Evolutionary conservation across 2,888 invertebrate species (phyloP).

Genomic region (Antheraea assamensis): DNA sequence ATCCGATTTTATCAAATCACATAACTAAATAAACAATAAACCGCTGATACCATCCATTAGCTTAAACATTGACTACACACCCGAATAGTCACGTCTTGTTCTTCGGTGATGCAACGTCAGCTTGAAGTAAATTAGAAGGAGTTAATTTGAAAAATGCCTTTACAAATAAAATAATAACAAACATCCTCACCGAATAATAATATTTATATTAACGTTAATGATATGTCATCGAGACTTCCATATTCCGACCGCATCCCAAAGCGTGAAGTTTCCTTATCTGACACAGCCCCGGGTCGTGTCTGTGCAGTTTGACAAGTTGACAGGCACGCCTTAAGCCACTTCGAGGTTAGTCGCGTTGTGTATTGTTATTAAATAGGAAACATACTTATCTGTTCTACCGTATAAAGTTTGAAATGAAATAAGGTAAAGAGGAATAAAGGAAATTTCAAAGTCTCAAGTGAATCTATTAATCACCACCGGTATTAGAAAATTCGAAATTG

Average conservation of each 20-base stretch:
- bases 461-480: not conserved
- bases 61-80: too few relatives aligned
- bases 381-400: not conserved
- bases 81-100: too few relatives aligned
- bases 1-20: too few relatives aligned
- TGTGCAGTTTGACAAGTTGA: constrained; percentile 44
- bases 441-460: not conserved
- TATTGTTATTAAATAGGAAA: constrained; percentile 4
- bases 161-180: not conserved
- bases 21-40: too few relatives aligned
- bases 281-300: constrained; percentile 43
- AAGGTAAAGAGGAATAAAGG: not conserved
- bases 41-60: too few relatives aligned
- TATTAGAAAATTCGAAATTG: not conserved
- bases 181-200: not conserved
- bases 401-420: not conserved
- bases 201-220: not conserved
- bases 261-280: constrained; percentile 43
- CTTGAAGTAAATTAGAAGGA: not conserved
- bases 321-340: constrained; percentile 31
- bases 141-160: not conserved
- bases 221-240: not conserved
- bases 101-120: too few relatives aligned
- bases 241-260: constrained; percentile 23
- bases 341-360: constrained; percentile 11